Percentiles rank a stretch among this genome's conserved stretches.
These are phyloP conservation scores for Crotophaga sulcirostris DNA, from an alignment of 2,113 vertebrate species.

Conservation along the genomic window DNA sequence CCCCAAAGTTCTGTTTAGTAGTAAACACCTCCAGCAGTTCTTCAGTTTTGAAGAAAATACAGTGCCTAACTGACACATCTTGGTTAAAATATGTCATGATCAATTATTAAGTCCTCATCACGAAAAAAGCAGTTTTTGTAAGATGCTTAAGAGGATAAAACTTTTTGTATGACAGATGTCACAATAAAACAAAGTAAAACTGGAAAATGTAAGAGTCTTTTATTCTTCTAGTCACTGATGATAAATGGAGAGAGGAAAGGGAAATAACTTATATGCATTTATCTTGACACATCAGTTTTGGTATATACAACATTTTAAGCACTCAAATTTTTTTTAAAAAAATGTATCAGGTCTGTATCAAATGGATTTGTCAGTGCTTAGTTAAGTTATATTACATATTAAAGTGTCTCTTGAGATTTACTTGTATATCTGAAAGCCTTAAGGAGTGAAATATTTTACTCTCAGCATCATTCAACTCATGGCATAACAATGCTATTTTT, in stretches of 20 bases:
- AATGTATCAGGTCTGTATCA: slow-evolving; percentile 13
- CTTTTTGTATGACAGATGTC: slow-evolving; percentile 40
- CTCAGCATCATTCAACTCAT: background rate
- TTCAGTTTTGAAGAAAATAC: background rate
- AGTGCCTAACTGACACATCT: background rate
- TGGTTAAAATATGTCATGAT: slow-evolving; percentile 27
- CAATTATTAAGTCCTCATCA: slow-evolving; percentile 29
- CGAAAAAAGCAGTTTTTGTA: slow-evolving; percentile 23
- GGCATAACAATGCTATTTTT: background rate
- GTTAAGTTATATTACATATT: slow-evolving; percentile 42
- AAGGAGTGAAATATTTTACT: background rate
- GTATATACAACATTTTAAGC: background rate
- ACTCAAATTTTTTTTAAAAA: background rate
- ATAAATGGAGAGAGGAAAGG: background rate
- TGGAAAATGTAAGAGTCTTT: background rate
- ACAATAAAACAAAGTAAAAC: slow-evolving; percentile 55
- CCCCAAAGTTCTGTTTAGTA: background rate
- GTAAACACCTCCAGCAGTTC: slow-evolving; percentile 28
- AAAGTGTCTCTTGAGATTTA: slow-evolving; percentile 17
- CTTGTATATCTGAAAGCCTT: background rate
- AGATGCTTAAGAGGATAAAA: slow-evolving; percentile 48
- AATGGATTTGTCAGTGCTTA: slow-evolving; percentile 51
- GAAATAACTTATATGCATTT: slow-evolving; percentile 41
- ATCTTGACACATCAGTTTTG: slow-evolving; percentile 31
- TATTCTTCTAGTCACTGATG: background rate